A percentile compares a stretch with the other conserved stretches of the same genome.
Conservation (phyloP, 35 echinoderm and acorn worm species). For the Heliocidaris erythrogramma region DNA sequence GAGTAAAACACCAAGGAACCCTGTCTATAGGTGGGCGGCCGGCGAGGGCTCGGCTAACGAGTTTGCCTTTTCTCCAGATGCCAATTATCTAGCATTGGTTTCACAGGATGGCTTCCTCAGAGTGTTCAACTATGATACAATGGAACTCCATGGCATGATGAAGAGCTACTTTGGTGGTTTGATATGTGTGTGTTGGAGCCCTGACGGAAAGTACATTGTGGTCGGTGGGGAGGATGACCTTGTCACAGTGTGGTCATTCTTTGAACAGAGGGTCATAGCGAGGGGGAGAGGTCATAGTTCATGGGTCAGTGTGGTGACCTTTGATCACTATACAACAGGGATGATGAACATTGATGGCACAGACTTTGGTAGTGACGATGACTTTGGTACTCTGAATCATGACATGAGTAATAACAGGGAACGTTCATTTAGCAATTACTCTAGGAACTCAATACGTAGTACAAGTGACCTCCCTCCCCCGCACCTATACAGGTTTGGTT, state of each 20-base stretch:
- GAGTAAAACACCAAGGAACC: constrained; percentile 91
- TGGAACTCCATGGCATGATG: constrained; percentile 92
- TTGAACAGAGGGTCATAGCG: constrained; percentile 77
- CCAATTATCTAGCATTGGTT: constrained; percentile 84
- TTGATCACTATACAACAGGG: constrained; percentile 90
- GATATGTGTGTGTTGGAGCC: constrained; percentile 98
- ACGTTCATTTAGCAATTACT: constrained; percentile 84
- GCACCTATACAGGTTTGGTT: constrained; percentile 92
- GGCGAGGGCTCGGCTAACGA: constrained; percentile 94
- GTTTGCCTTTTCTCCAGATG: constrained; percentile 96
- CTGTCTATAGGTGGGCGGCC: constrained; percentile 88
- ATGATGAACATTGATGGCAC: constrained; percentile 73
- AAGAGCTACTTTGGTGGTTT: constrained; percentile 99
- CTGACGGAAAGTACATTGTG: constrained; percentile 94
- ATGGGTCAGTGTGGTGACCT: constrained; percentile 87
- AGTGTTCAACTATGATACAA: constrained; percentile 95
- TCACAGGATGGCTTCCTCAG: constrained; percentile 96
- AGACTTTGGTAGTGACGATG: constrained; percentile 93
- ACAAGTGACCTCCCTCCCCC: constrained; percentile 63
- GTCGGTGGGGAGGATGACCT: constrained; percentile 94
- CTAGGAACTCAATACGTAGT: constrained; percentile 73
- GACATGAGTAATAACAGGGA: constrained; percentile 63
- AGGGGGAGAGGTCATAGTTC: constrained; percentile 86
- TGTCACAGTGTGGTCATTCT: constrained; percentile 93
- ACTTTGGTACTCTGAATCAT: constrained; percentile 62